These are phyloP conservation scores for Branchinecta sandiegonensis DNA, from an alignment of 2,888 invertebrate genomes.

Conservation along the genomic window DNA sequence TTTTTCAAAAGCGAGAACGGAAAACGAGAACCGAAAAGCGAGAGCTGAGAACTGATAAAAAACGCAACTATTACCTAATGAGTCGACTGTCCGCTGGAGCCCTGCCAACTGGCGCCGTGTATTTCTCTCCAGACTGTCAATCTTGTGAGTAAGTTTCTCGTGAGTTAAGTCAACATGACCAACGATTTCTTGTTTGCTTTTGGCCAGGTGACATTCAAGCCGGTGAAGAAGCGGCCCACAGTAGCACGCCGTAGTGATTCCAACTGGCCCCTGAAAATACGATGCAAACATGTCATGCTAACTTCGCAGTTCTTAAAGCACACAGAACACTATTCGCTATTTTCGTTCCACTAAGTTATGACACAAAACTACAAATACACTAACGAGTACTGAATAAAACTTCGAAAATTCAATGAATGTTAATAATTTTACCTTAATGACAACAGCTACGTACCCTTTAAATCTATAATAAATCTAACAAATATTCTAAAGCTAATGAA, in stretches of 20 bases:
- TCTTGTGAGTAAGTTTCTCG: constrained; percentile 51
- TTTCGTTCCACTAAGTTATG: too few species aligned
- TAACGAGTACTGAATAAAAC: too few species aligned
- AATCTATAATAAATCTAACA: too few species aligned
- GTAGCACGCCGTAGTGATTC: constrained; percentile 79
- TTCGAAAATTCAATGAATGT: too few species aligned
- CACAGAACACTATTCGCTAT: too few species aligned
- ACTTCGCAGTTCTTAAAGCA: too few species aligned
- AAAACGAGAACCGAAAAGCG: too few species aligned
- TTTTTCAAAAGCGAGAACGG: too few species aligned
- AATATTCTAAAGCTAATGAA: too few species aligned
- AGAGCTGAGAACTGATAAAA: not conserved
- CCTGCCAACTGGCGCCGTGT: constrained; percentile 57
- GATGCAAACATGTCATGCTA: constrained; percentile 1
- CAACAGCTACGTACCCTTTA: too few species aligned
- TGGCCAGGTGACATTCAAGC: constrained; percentile 59
- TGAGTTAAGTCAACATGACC: constrained; percentile 63
- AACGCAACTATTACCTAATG: constrained; percentile 3
- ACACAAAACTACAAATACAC: too few species aligned
- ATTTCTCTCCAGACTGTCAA: constrained; percentile 54
- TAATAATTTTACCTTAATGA: too few species aligned
- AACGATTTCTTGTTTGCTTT: constrained; percentile 62
- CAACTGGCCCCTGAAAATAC: constrained; percentile 58
- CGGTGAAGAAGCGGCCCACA: constrained; percentile 82
- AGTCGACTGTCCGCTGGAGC: constrained; percentile 46